These are phyloP conservation scores for Alosa alosa DNA, from an alignment of 2,113 vertebrate genomes.

Conservation along the genomic window DNA sequence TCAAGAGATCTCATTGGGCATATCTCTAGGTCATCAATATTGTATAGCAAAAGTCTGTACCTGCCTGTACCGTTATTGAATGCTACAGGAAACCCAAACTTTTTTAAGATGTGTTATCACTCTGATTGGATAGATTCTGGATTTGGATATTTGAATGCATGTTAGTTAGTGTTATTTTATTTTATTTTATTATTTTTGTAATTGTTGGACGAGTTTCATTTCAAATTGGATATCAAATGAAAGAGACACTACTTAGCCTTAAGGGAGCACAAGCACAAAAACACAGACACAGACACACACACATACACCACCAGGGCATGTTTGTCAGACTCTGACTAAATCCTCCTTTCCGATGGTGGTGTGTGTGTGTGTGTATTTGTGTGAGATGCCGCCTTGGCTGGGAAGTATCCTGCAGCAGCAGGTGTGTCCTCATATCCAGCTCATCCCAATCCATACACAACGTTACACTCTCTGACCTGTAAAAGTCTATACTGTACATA, in stretches of 20 bases:
- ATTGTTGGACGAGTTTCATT: neutral
- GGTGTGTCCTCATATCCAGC: neutral
- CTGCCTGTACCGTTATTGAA: neutral
- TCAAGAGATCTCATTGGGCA: constrained; percentile 16
- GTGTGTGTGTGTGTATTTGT: constrained; percentile 1
- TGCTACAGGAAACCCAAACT: neutral
- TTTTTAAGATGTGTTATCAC: constrained; percentile 6
- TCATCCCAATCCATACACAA: neutral
- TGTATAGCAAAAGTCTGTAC: constrained; percentile 19
- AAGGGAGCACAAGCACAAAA: neutral
- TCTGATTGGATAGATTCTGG: constrained; percentile 11
- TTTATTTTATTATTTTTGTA: neutral
- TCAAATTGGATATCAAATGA: constrained; percentile 41
- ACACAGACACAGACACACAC: neutral
- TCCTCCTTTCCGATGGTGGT: neutral
- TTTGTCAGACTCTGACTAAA: neutral
- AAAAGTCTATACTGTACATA: constrained; percentile 8
- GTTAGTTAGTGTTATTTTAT: neutral
- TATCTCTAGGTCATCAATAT: constrained; percentile 10
- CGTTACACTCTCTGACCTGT: neutral
- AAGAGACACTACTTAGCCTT: constrained; percentile 22
- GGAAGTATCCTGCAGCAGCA: neutral
- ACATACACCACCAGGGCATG: neutral
- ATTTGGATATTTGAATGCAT: constrained; percentile 14
- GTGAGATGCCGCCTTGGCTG: constrained; percentile 15